These are phyloP conservation scores for Heliconius ethilla DNA, from an alignment of 2,888 invertebrate species.

Conservation along the genomic window DNA sequence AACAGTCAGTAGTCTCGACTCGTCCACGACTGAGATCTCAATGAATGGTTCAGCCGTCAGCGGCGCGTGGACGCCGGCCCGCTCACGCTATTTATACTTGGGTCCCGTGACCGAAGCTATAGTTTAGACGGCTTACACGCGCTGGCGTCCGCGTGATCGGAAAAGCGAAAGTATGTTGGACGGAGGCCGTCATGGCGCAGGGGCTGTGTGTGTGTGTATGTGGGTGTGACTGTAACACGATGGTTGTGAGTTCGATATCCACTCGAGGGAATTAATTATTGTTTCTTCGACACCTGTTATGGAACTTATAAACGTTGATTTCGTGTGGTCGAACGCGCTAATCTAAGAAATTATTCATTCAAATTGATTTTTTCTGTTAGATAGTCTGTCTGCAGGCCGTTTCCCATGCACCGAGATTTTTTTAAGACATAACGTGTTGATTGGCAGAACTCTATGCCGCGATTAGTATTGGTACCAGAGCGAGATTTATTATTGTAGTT, in stretches of 20 bases:
- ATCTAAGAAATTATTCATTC: too few species aligned
- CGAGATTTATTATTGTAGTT: too few species aligned
- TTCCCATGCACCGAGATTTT: too few species aligned
- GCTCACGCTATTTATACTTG: constrained; percentile 12
- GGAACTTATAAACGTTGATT: too few species aligned
- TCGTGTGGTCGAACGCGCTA: too few species aligned
- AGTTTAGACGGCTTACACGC: constrained; percentile 17
- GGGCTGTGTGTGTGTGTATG: too few species aligned
- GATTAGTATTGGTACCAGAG: too few species aligned
- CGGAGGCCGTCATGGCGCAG: background rate
- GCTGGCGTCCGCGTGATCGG: constrained; percentile 10
- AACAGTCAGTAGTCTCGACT: background rate
- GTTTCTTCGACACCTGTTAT: background rate
- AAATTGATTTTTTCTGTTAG: too few species aligned
- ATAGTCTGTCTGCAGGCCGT: too few species aligned
- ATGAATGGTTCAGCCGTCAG: background rate
- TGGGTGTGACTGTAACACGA: too few species aligned
- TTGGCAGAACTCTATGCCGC: too few species aligned
- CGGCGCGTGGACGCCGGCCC: constrained; percentile 2
- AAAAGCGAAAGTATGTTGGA: constrained; percentile 19
- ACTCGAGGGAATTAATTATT: background rate
- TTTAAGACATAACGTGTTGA: too few species aligned
- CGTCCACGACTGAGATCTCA: background rate
- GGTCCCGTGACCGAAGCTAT: constrained; percentile 19
- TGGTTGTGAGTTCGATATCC: background rate